phyloP scores from a whole-genome alignment of 2,797 vertebrate genomes.

The Gymnocypris eckloni region DNA sequence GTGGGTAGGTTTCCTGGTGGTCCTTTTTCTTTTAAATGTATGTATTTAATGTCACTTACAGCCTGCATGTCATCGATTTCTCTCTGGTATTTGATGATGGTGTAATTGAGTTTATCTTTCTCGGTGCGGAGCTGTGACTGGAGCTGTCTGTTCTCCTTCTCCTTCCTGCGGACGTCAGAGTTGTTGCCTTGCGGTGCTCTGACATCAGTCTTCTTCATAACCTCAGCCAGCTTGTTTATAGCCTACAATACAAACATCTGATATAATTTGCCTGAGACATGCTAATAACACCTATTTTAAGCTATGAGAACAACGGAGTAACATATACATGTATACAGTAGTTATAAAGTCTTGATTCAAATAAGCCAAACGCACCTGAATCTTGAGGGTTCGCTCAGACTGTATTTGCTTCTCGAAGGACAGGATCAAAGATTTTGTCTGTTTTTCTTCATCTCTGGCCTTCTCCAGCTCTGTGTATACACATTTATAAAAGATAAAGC shows the following conservation, averaged over 20 bases:
- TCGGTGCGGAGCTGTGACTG: constrained; percentile 91
- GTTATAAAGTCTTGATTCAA: not conserved
- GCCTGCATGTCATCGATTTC: constrained; percentile 98
- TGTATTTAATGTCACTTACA: constrained; percentile 78
- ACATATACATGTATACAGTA: not conserved
- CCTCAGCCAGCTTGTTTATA: constrained; percentile 95
- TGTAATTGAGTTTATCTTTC: constrained; percentile 88
- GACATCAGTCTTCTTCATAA: constrained; percentile 89
- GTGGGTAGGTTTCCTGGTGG: not conserved
- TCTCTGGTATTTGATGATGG: constrained; percentile 94
- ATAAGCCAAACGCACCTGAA: constrained; percentile 79
- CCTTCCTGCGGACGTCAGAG: constrained; percentile 89
- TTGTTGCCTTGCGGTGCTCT: constrained; percentile 78
- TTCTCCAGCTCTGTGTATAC: constrained; percentile 82
- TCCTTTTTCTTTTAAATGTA: not conserved
- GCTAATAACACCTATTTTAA: not conserved
- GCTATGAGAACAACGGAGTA: not conserved
- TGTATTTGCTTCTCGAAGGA: constrained; percentile 89
- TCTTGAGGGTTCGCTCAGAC: constrained; percentile 93
- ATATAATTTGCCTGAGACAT: not conserved
- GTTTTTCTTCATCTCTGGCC: constrained; percentile 83
- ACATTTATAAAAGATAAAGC: constrained; percentile 1
- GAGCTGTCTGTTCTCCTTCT: constrained; percentile 95
- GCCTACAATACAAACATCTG: constrained; percentile 76
- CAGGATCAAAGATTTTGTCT: constrained; percentile 77